Evolutionary conservation across 2,888 invertebrate species (phyloP).

Genomic region (Coelopa pilipes): DNA sequence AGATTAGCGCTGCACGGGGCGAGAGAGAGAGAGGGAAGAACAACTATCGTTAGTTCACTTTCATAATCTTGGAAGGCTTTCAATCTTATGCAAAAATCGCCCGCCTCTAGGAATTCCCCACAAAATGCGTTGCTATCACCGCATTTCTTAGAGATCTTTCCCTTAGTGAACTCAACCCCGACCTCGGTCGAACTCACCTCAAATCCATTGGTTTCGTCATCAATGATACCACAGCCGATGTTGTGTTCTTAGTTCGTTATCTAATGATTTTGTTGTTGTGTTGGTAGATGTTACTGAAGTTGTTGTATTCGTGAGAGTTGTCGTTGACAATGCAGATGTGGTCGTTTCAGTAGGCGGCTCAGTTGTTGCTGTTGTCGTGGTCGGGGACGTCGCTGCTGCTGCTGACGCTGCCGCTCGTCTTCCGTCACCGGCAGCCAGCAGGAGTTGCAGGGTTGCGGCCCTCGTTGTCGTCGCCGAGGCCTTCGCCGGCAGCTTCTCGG

Average conservation of each 20-base stretch:
- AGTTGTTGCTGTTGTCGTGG: constrained; percentile 34
- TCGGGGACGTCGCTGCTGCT: constrained; percentile 41
- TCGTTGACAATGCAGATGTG: constrained; percentile 42
- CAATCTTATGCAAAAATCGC: not conserved
- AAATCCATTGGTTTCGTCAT: constrained; percentile 63
- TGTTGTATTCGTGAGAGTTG: constrained; percentile 44
- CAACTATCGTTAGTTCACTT: not conserved
- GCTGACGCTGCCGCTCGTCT: not conserved
- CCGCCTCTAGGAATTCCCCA: no score
- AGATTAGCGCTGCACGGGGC: constrained; percentile 46
- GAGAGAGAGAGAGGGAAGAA: constrained; percentile 18
- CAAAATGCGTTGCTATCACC: no score
- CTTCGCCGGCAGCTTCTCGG: not conserved
- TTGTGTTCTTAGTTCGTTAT: constrained; percentile 51
- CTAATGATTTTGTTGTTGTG: constrained; percentile 44
- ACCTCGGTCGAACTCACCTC: constrained; percentile 52
- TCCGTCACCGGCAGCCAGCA: no score
- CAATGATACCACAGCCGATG: constrained; percentile 66
- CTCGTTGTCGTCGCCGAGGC: constrained; percentile 32
- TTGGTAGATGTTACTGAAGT: constrained; percentile 46
- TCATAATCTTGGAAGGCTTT: not conserved
- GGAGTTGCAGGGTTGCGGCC: constrained; percentile 1
- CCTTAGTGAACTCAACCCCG: not conserved
- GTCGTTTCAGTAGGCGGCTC: constrained; percentile 28
- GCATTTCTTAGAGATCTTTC: no score